phyloP scores from a whole-genome alignment of 1,140 invertebrate genomes.

The Nasonia giraulti region DNA sequence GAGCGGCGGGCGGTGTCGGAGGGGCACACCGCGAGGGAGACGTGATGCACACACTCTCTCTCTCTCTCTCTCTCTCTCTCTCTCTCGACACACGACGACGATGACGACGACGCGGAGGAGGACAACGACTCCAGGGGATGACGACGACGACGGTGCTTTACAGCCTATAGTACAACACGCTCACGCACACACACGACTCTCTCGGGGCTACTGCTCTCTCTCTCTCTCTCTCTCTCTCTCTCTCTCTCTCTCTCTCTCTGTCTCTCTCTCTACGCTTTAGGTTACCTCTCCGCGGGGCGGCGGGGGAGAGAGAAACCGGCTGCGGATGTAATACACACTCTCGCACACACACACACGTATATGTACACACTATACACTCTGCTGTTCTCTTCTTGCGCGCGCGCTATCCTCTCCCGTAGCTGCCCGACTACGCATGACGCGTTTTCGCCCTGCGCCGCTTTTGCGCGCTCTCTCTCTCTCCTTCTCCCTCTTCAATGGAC shows the following conservation, averaged over 20 bases:
- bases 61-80: too few species aligned
- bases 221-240: conserved; percentile 3
- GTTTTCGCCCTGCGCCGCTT: conserved; percentile 12
- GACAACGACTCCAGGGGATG: conserved; percentile 3
- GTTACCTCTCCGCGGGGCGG: conserved; percentile 47
- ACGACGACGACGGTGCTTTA: too few species aligned
- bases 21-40: conserved; percentile 3
- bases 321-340: conserved; percentile 34
- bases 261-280: conserved; percentile 7
- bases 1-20: not conserved
- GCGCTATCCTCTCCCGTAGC: not conserved
- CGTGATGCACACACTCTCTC: not conserved
- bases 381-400: not conserved
- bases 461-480: not conserved
- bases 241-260: not conserved
- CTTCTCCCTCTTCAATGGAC: not conserved
- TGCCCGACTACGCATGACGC: conserved; percentile 48
- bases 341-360: conserved; percentile 10
- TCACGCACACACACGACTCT: not conserved
- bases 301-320: conserved; percentile 48
- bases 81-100: not conserved
- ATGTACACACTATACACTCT: not conserved
- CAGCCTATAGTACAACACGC: not conserved
- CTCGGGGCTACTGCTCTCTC: not conserved
- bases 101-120: not conserved